Percentiles rank a stretch among this genome's conserved stretches.
Evolutionary conservation across 2,797 vertebrate species (phyloP).

Genomic region (Linurgus olivaceus): DNA sequence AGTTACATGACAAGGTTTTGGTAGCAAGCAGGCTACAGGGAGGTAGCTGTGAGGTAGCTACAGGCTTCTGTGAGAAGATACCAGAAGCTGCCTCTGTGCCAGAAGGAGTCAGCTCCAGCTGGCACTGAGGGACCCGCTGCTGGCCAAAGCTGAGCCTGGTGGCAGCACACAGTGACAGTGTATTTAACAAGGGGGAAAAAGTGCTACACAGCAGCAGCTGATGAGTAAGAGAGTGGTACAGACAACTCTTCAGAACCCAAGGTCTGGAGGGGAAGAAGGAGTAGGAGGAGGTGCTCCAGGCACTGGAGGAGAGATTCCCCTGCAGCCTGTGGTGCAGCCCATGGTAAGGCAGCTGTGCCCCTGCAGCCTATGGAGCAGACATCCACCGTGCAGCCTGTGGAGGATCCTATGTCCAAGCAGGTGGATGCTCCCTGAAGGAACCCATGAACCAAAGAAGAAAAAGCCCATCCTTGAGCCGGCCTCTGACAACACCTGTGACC

Average conservation of each 20-base stretch:
- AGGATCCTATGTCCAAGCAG: not conserved
- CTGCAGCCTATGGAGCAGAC: not conserved
- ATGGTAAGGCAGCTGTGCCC: not conserved
- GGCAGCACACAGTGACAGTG: fast-evolving
- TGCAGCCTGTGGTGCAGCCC: not conserved
- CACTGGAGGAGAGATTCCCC: not conserved
- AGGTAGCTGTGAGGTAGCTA: too few relatives aligned
- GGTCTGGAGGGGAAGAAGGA: not conserved
- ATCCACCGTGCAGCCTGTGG: not conserved
- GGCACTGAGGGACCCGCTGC: fast-evolving
- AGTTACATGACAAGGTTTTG: not conserved
- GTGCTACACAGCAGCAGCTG: not conserved
- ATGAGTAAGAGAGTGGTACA: not conserved
- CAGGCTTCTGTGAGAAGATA: not conserved
- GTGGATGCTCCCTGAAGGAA: not conserved
- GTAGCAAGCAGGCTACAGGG: not conserved
- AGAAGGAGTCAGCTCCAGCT: not conserved
- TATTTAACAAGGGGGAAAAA: not conserved
- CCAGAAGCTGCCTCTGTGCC: not conserved
- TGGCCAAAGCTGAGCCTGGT: not conserved
- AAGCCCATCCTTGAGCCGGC: not conserved
- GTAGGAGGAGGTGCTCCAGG: not conserved
- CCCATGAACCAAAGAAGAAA: not conserved
- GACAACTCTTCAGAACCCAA: not conserved
- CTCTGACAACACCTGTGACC: not conserved